phyloP scores from a whole-genome alignment of 2,797 vertebrate genomes.

The Molossus molossus region DNA sequence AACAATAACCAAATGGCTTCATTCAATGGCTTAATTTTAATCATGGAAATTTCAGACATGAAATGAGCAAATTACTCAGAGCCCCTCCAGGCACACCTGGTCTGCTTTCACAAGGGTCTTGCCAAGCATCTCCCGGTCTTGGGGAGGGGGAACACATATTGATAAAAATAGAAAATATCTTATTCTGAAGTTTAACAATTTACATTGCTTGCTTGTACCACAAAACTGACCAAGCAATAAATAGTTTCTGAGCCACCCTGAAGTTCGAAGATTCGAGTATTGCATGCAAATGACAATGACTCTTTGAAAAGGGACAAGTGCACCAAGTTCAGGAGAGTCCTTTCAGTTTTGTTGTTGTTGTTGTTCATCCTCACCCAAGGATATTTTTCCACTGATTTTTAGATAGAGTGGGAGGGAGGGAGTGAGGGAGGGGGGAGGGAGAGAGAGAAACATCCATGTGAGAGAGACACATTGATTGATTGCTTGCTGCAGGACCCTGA shows the following conservation, averaged over 20 bases:
- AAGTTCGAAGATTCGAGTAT: background rate
- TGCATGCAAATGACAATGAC: background rate
- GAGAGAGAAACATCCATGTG: no score
- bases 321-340: background rate
- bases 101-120: slow-evolving; percentile 3
- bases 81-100: background rate
- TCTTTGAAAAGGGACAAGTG: background rate
- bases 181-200: slow-evolving; percentile 15
- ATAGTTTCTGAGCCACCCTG: background rate
- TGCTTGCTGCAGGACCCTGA: no score
- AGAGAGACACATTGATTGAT: no score
- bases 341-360: background rate
- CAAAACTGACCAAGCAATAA: background rate
- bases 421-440: no score
- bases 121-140: background rate
- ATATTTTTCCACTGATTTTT: no score
- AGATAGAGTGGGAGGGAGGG: no score
- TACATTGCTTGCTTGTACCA: background rate
- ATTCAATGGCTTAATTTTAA: background rate
- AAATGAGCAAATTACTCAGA: slow-evolving; percentile 54
- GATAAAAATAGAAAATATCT: slow-evolving; percentile 41
- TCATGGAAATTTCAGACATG: slow-evolving; percentile 36
- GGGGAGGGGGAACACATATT: background rate
- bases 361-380: no score
- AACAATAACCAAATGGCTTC: slow-evolving; percentile 31